Evolutionary conservation across 2,113 vertebrate species (phyloP), one percentile per base, ranked within the genome.

Genomic region (Phainopepla nitens): DNA sequence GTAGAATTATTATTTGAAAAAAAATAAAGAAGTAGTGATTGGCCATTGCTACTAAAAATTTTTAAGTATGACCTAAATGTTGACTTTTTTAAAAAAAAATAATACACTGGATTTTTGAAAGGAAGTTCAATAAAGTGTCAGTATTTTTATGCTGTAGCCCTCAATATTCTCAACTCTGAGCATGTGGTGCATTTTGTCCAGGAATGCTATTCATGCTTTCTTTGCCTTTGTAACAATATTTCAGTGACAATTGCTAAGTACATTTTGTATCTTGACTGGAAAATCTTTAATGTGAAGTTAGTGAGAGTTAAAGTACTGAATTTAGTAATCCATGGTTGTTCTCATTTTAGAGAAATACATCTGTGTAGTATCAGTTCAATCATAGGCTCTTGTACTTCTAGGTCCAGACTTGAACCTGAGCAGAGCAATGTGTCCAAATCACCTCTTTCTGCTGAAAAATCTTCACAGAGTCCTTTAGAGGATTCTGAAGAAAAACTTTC

Each of bases 381-480:
- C 36, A 39, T 7, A 15, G 41, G 9, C 6, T 82, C 36, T 54
- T 87, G 39, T 94, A 28, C 47, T 93, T 97, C 71, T 80, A 99
- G 99, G 64, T 99, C 99, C 27, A 98, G 98, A 78, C 98, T 99
- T 94, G 98, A 98, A 89, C 98, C 99, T 13, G 99, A 99, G 60
- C 98, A 98, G 76, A 98, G 92, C 56, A 76, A 76, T 9, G 97
- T 97, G 72, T 93, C 93, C 29, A 96, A 81, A 77, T 87, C 92
- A 7, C 27, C 94, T 49, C 27, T 60, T 24, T 87, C 95, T 10
- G 2, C 94, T n/a, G 98, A 98, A 93, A 98, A 96, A 66, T 64
- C 42, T 12, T 84, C 90, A 15, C 90, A 92, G 42, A 54, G 28
- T 56, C 33, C 80, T 84, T 85, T 93, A 20, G 97, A 98, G 53